Evolutionary conservation across 2,797 vertebrate genomes (phyloP), one percentile per base, ranked within the genome.

Genomic region (Siniperca scherzeri): DNA sequence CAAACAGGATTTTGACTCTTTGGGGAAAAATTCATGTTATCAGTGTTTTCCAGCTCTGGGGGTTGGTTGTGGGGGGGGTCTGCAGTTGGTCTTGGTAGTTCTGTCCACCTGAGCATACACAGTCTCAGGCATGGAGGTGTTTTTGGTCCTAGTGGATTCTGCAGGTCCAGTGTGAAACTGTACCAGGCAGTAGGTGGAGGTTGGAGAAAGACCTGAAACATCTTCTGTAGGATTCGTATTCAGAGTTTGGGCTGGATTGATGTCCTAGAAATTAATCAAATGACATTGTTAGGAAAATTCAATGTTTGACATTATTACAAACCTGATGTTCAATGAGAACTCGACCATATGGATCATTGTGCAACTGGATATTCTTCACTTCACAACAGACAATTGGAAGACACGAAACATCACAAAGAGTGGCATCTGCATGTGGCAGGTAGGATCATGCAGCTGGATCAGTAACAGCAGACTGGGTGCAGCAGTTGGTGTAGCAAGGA

Each of bases 161-260:
- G 0, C 57, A 16, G 60, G 22, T 71, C 5, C 30, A 5, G 3
- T 25, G 27, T 7, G 14, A 62, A 67, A 27, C 0, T 19, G 0
- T 16, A 84, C 57, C 0, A 70, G 2, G 8, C 53, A 62, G 10
- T 83, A 83, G 3, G 69, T 85, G 4, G 82, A 64, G 22, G 38
- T 56, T 17, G 56, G 38, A 3, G 72, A 76, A 53, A 4, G 0
- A 76, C 12, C 0, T 2, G 22, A 10, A 0, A n/a, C 1, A 19
- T 25, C 16, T 10, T 62, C 30, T 61, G 19, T 1, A 3, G 4
- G 17, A 55, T 1, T 64, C 38, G 46, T 22, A 62, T 67, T 33
- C 7, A 0, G n/a, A 42, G 0, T 60, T 36, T 22, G 6, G 0
- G 9, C 8, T 25, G 14, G 10, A 2, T 0, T 1, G 0, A 1